Percentiles rank a stretch among this genome's conserved stretches.
These are phyloP conservation scores for Patagioenas fasciata DNA, from an alignment of 2,113 vertebrate species.

Conservation along the genomic window DNA sequence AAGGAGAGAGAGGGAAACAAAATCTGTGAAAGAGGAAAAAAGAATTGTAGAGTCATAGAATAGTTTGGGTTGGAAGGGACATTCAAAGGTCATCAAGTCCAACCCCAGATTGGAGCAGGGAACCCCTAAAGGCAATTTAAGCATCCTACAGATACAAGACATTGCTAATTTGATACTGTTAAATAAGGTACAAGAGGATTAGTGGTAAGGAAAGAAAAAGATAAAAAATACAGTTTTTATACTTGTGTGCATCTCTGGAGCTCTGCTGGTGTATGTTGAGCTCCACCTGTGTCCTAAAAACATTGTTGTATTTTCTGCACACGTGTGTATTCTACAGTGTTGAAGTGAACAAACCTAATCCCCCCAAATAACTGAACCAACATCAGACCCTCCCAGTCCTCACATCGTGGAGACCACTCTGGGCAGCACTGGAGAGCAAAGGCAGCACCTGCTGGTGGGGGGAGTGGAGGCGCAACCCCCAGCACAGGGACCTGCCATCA, in stretches of 20 bases:
- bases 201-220: not conserved
- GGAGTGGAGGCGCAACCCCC: not conserved
- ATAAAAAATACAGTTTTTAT: not conserved
- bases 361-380: not conserved
- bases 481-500: not conserved
- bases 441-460: not conserved
- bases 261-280: not conserved
- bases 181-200: not conserved
- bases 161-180: not conserved
- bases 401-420: accelerated
- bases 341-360: not conserved
- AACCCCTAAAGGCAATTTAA: not conserved
- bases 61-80: no score
- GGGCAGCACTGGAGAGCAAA: not conserved
- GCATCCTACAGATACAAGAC: not conserved
- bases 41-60: not conserved
- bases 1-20: not conserved
- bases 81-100: no score
- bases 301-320: not conserved
- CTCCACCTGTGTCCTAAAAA: not conserved
- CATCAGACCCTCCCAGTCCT: not conserved
- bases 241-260: not conserved
- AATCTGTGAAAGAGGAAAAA: not conserved
- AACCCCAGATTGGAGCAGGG: not conserved
- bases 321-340: not conserved